phyloP scores from a whole-genome alignment of 2,113 vertebrate species.

The Chauna torquata region DNA sequence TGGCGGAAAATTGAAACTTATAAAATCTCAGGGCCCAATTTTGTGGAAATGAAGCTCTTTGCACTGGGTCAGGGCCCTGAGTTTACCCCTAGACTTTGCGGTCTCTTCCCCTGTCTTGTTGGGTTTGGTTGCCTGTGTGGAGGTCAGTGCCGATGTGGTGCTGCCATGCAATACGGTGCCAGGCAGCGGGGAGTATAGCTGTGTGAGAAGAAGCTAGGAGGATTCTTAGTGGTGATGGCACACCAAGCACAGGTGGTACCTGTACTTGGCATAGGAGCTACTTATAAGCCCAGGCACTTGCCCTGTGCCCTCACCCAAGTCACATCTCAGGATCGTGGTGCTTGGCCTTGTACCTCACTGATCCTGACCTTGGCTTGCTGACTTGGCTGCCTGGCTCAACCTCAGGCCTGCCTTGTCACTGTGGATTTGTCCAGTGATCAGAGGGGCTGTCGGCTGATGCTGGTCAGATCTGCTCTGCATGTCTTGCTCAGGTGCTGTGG shows the following conservation, averaged over 20 bases:
- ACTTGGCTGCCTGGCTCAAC: background rate
- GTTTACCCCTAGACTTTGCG: background rate
- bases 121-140: background rate
- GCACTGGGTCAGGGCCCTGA: background rate
- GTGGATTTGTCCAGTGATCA: background rate
- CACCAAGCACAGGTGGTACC: too few species aligned
- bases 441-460: background rate
- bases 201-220: background rate
- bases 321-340: too few species aligned
- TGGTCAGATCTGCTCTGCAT: background rate
- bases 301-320: background rate
- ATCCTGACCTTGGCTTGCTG: background rate
- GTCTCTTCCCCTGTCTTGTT: background rate
- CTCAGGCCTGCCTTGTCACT: background rate
- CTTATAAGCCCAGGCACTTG: background rate
- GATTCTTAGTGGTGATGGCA: background rate
- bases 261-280: background rate
- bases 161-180: background rate
- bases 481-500: rapidly evolving
- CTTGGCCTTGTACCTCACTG: background rate
- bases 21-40: background rate
- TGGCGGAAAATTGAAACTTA: background rate
- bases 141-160: background rate
- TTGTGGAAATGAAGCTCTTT: background rate
- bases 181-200: background rate